These are phyloP conservation scores for Papilio helenus DNA, from an alignment of 1,140 invertebrate genomes.

Conservation along the genomic window DNA sequence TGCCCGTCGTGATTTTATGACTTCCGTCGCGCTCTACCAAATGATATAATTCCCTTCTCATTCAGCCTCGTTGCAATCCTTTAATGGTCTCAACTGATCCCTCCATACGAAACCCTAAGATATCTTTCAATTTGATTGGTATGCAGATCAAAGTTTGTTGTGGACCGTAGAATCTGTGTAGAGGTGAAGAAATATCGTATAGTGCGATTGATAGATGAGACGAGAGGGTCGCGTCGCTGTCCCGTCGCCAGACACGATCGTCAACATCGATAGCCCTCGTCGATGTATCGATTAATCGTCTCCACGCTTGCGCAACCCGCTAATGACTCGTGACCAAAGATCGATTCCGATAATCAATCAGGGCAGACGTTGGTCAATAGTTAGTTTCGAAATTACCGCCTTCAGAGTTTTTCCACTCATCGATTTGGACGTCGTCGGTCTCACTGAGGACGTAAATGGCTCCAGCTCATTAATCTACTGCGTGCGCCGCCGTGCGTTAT, in stretches of 20 bases:
- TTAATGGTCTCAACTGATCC: constrained; percentile 25
- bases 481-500: constrained; percentile 8
- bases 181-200: constrained; percentile 44
- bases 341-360: constrained; percentile 36
- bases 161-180: not conserved
- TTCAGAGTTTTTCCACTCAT: constrained; percentile 7
- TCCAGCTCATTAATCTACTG: constrained; percentile 4
- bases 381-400: constrained; percentile 31
- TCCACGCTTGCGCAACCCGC: constrained; percentile 34
- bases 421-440: constrained; percentile 7
- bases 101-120: not conserved
- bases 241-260: constrained; percentile 47
- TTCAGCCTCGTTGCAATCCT: constrained; percentile 16
- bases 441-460: constrained; percentile 15
- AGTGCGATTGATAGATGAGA: constrained; percentile 52
- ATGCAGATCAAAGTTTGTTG: not conserved
- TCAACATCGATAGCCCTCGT: constrained; percentile 48
- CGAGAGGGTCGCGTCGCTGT: constrained; percentile 42
- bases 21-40: constrained; percentile 47
- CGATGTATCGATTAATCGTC: constrained; percentile 42
- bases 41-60: constrained; percentile 20
- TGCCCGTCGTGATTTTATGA: constrained; percentile 53
- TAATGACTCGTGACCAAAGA: constrained; percentile 36
- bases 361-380: constrained; percentile 29
- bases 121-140: not conserved